phyloP scores from a whole-genome alignment of 2,113 vertebrate species.

The Axis porcinus region DNA sequence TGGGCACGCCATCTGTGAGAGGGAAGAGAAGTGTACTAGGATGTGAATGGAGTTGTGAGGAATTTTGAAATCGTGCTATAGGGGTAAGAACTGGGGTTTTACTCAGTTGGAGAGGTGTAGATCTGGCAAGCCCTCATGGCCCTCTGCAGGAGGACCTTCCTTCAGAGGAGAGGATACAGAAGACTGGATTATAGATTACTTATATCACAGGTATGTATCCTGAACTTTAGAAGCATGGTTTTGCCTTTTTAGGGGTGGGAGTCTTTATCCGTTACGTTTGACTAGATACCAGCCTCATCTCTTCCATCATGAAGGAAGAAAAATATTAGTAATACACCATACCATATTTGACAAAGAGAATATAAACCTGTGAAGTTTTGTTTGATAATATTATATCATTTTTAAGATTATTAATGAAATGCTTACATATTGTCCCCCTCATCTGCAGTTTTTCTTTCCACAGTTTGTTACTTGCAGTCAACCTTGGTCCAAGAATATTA shows the following conservation, averaged over 20 bases:
- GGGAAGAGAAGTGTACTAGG: background rate
- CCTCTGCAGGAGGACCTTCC: background rate
- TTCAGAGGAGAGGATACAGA: background rate
- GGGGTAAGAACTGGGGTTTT: background rate
- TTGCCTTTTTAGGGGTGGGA: background rate
- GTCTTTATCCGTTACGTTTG: background rate
- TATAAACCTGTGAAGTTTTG: background rate
- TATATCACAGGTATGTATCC: background rate
- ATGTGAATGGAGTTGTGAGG: background rate
- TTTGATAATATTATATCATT: background rate
- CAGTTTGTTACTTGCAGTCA: background rate
- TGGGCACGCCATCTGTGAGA: background rate
- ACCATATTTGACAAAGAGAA: background rate
- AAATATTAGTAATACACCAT: background rate
- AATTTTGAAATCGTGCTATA: background rate
- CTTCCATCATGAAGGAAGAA: slow-evolving; percentile 2
- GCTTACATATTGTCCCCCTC: background rate
- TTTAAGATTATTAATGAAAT: background rate
- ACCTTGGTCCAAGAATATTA: background rate
- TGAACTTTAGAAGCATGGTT: background rate
- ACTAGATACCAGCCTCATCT: background rate
- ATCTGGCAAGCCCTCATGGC: background rate
- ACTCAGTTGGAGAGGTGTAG: background rate
- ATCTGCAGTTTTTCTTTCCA: background rate
- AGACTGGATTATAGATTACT: background rate